A percentile compares a stretch with the other conserved stretches of the same genome.
phyloP scores from a whole-genome alignment of 2,797 vertebrate species.

The Xerus rutilus region DNA sequence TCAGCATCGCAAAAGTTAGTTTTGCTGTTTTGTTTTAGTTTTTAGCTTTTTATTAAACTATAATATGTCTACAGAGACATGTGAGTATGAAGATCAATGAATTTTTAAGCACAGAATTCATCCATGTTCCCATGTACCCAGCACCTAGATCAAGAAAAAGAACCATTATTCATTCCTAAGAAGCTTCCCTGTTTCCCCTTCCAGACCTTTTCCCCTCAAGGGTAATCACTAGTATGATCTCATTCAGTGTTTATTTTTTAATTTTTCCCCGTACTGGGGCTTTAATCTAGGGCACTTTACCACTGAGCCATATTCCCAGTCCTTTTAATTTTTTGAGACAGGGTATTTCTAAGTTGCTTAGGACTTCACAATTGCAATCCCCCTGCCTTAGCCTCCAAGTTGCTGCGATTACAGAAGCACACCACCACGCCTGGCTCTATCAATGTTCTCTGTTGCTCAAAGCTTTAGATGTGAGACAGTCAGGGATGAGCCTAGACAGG shows the following conservation, averaged over 20 bases:
- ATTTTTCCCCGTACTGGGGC: too few species aligned
- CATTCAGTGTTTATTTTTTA: not conserved
- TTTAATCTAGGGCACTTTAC: too few species aligned
- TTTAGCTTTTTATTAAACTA: not conserved
- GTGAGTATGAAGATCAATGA: not conserved
- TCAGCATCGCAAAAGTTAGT: not conserved
- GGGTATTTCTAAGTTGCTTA: too few species aligned
- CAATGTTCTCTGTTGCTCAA: not conserved
- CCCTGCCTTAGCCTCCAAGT: too few species aligned
- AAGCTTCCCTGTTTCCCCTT: not conserved
- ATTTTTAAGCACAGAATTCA: not conserved
- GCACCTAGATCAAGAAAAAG: not conserved
- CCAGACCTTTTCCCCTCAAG: not conserved
- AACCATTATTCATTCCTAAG: not conserved
- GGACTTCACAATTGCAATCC: too few species aligned
- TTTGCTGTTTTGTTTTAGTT: not conserved
- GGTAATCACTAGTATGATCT: not conserved
- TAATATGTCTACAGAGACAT: not conserved
- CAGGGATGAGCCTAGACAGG: not conserved
- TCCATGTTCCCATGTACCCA: too few species aligned
- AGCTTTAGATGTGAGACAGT: not conserved
- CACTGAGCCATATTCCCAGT: too few species aligned
- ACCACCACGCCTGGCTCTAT: too few species aligned
- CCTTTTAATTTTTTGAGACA: too few species aligned
- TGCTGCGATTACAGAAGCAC: too few species aligned